Evolutionary conservation across 2,797 vertebrate genomes (phyloP), one percentile per base, ranked within the genome.

Genomic region (Thaleichthys pacificus): DNA sequence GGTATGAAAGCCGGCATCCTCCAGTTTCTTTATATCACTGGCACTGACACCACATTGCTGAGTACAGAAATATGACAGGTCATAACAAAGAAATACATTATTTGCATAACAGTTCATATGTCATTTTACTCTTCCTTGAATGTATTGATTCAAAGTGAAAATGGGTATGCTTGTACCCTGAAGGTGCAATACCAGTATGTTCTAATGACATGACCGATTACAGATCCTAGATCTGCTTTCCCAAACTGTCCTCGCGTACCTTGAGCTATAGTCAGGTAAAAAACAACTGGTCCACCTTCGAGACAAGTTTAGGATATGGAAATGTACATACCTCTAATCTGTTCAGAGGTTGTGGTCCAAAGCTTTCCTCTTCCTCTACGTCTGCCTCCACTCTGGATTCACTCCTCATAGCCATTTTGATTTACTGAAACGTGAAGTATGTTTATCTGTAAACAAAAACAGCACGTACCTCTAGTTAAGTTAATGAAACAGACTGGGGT

Each of bases 1-100:
- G 0, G 98, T 99, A 89, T 99, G 98, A 86, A 97, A 99, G 1
- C 98, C 97, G 5, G 97, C 96, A 24, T 99, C 97, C 86, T 97
- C 97, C 77, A 99, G 78, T 77, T 98, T 99, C 88, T 98, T 99
- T 74, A 98, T 94, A 80, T 99, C 98, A 28, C 96, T 96, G 65
- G 94, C 92, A 82, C 95, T 94, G 85, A 99, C 94, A 3, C 97
- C 97, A 88, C 94, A 95, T 92, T 99, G 97, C 98, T 99, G 86
- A 5, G 35, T 19, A 60, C 56, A 35, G n/a, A 19, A n/a, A 38
- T 15, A 56, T 56, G 19, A 56, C 51, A 5, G 51, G 51, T 49
- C 47, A 49, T 3, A 15, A 49, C 8, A 9, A 49, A 6, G 15
- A 17, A 56, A n/a, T 17, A 56, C 15, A 56, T n/a, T 4, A 5